Percentiles rank a stretch among this genome's conserved stretches.
These are phyloP conservation scores for Hystrix cristata DNA, from an alignment of 2,113 vertebrate species.

Conservation along the genomic window DNA sequence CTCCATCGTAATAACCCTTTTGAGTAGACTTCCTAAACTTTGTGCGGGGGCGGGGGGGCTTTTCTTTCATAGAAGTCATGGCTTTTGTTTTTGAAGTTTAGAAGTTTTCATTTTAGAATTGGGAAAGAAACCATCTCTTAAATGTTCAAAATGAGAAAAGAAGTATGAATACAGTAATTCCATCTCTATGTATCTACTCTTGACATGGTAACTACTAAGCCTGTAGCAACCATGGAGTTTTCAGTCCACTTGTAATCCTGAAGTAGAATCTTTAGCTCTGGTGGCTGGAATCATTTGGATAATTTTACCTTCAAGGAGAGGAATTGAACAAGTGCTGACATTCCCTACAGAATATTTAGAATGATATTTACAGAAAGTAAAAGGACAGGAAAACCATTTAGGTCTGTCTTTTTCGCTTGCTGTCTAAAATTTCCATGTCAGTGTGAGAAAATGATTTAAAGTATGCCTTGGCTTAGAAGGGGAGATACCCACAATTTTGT, in stretches of 20 bases:
- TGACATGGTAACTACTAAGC: background rate
- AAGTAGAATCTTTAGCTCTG: background rate
- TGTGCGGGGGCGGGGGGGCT: no score
- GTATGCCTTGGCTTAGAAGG: background rate
- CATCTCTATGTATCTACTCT: background rate
- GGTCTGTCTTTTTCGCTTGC: background rate
- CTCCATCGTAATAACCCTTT: background rate
- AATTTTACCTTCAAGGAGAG: background rate
- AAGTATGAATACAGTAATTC: background rate
- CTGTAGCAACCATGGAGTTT: background rate
- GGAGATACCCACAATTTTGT: background rate
- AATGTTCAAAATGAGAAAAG: background rate
- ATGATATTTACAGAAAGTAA: background rate
- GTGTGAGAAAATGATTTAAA: background rate
- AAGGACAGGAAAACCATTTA: background rate
- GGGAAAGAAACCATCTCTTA: background rate
- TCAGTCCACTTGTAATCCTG: background rate
- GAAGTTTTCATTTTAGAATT: background rate
- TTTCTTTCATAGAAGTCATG: background rate
- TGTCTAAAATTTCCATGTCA: background rate
- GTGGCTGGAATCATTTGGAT: background rate
- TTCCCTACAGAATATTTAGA: background rate
- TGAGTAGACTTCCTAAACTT: background rate
- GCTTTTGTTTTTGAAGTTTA: background rate
- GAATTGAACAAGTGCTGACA: background rate